Base-by-base conservation (phyloP, 2,797 vertebrate species). In the Sorex maritimensis region DNA sequence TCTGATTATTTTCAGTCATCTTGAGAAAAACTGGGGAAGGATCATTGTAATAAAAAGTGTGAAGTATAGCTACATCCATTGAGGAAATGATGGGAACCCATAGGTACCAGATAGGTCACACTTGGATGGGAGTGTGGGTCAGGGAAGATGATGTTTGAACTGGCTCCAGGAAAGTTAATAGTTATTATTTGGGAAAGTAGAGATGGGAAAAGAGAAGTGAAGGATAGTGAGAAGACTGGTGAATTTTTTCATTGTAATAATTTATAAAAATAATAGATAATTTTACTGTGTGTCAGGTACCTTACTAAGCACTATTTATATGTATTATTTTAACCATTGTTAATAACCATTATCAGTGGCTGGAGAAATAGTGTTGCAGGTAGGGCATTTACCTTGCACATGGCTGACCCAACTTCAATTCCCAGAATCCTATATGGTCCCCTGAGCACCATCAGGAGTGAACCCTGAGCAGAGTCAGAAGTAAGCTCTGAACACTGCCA, bases 1-100 rank as follows among this genome's bases (percentile, higher is more conserved):
- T 79, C 21, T 55, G 55, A 49, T n/a, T 21, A 17, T 81, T 93
- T 86, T 84, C 69, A 28, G 30, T 65, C 85, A 30, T n/a, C 30
- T 73, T 52, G 30, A 90, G 49, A 61, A 65, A 81, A 88, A 74
- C 15, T 34, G 68, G 58, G 9, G 13, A 58, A 58, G 19, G 55
- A 21, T 58, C 55, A 14, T 14, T 14, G 55, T 21, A 63, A 63
- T 9, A 71, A 73, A 73, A 73, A 19, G 38, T 41, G 71, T 44
- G 23, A 79, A 52, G 1, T 30, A 28, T 19, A n/a, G 75, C 34
- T 38, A 34, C 28, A 19, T 8, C 8, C 44, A 84, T 28, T 75
- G 81, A 92, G 71, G 44, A 77, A 68, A 68, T 46, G 2, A 30
- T 10, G 9, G 21, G 0, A 41, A 73, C 5, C 61, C 19, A 86